Conservation (phyloP, 1,140 invertebrate species). For the Meteorus sp. region DNA sequence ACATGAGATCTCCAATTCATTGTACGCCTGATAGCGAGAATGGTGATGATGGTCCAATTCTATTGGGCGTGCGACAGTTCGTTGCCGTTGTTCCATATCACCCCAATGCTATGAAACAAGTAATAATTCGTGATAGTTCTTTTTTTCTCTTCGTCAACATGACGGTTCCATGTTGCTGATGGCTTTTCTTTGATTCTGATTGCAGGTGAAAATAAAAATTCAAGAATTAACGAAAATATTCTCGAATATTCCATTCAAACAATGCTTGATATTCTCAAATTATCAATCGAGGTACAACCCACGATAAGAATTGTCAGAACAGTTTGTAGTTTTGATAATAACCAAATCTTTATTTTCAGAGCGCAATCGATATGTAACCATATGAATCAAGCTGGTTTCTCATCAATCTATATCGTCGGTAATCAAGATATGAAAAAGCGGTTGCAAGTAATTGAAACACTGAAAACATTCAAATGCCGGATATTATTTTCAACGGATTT, state of each 20-base stretch:
- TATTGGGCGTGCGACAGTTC: slow-evolving; percentile 80
- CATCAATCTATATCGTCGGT: slow-evolving; percentile 72
- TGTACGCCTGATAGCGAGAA: slow-evolving; percentile 70
- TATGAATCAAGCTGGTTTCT: slow-evolving; percentile 71
- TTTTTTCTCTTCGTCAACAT: slow-evolving; percentile 32
- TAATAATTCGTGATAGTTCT: slow-evolving; percentile 38
- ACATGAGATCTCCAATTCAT: slow-evolving; percentile 81
- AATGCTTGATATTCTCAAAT: slow-evolving; percentile 90
- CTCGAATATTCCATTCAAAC: slow-evolving; percentile 74
- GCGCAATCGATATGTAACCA: slow-evolving; percentile 74
- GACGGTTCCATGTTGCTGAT: not conserved
- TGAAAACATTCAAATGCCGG: slow-evolving; percentile 78
- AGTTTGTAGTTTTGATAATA: not conserved
- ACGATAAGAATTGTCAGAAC: slow-evolving; percentile 12
- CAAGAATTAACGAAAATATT: slow-evolving; percentile 73
- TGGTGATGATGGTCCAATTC: slow-evolving; percentile 63
- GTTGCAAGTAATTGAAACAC: slow-evolving; percentile 71
- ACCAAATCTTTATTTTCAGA: slow-evolving; percentile 47
- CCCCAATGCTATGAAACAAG: slow-evolving; percentile 66
- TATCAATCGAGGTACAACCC: slow-evolving; percentile 70
- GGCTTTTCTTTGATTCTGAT: slow-evolving; percentile 31
- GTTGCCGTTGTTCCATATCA: slow-evolving; percentile 63
- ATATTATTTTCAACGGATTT: slow-evolving; percentile 92
- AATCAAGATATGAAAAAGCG: slow-evolving; percentile 78
- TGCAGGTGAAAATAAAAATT: slow-evolving; percentile 66